Evolutionary conservation across 2,888 invertebrate genomes (phyloP).

Genomic region (Cosmia trapezina): DNA sequence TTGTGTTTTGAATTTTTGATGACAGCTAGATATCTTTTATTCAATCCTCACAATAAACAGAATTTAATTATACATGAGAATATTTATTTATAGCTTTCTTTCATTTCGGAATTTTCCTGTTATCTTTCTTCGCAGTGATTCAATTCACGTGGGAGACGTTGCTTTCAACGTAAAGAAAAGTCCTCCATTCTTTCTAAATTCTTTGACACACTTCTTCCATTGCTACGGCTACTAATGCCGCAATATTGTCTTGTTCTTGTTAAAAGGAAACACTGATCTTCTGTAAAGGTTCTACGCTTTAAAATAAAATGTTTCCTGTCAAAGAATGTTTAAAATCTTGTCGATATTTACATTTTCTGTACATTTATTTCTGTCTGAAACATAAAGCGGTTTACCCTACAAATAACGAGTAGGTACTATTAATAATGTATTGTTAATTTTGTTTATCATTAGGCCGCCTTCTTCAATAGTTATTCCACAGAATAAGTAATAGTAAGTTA

Average conservation of each 20-base stretch:
- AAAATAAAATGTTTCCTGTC: neutral
- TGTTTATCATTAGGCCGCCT: conserved; percentile 28
- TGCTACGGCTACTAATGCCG: conserved; percentile 7
- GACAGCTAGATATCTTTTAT: neutral
- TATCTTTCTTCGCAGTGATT: conserved; percentile 40
- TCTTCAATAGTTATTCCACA: conserved; percentile 10
- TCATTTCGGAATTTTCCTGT: conserved; percentile 26
- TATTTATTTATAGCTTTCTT: conserved; percentile 27
- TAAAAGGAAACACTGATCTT: conserved; percentile 8
- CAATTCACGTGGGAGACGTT: conserved; percentile 43
- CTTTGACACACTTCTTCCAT: conserved; percentile 32
- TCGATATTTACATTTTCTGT: conserved; percentile 7
- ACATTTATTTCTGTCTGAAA: neutral
- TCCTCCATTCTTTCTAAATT: conserved; percentile 38
- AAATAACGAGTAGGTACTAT: conserved; percentile 22
- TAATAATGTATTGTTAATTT: conserved; percentile 35
- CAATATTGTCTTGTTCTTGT: conserved; percentile 20
- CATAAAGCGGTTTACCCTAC: conserved; percentile 24
- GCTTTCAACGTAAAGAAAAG: conserved; percentile 28
- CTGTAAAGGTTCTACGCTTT: neutral
- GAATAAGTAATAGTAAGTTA: conserved; percentile 1
- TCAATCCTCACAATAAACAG: neutral
- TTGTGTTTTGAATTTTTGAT: no score
- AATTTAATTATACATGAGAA: conserved; percentile 22
- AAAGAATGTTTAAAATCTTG: conserved; percentile 2